These are phyloP conservation scores for Palloptera scutellata DNA, from an alignment of 2,888 invertebrate species.

Conservation along the genomic window DNA sequence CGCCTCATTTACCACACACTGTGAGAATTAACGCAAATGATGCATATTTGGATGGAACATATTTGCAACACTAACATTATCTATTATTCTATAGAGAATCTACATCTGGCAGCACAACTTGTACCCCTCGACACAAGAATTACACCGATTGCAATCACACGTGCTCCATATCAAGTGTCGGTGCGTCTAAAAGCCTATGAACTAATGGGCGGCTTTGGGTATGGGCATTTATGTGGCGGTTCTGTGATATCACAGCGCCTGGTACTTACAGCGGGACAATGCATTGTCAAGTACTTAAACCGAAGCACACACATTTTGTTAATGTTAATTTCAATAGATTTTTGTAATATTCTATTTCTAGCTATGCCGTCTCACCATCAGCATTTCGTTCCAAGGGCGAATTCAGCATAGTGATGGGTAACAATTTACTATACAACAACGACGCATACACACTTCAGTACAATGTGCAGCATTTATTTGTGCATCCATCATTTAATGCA, in stretches of 20 bases:
- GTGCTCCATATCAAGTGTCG: constrained; percentile 49
- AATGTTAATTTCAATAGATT: neutral
- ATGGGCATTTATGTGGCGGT: constrained; percentile 53
- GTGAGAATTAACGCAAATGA: no score
- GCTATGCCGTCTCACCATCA: neutral
- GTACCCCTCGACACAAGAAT: neutral
- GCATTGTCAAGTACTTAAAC: constrained; percentile 45
- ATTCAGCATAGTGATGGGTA: constrained; percentile 44
- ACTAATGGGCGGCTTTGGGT: constrained; percentile 37
- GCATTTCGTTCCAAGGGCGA: constrained; percentile 37
- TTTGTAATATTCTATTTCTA: neutral
- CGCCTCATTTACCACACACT: no score
- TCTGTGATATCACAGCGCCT: constrained; percentile 47
- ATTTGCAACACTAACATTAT: no score
- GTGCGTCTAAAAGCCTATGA: constrained; percentile 44
- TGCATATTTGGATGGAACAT: no score
- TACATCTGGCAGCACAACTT: neutral
- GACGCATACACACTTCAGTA: constrained; percentile 40
- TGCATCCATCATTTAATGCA: constrained; percentile 41
- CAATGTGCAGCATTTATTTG: constrained; percentile 44
- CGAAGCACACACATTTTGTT: neutral
- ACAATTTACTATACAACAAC: constrained; percentile 32
- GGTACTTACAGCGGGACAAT: constrained; percentile 48
- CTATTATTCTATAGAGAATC: no score
- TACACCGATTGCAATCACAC: neutral